Conservation (phyloP, 2,888 invertebrate species). For the Macrostomum cliftonense region DNA sequence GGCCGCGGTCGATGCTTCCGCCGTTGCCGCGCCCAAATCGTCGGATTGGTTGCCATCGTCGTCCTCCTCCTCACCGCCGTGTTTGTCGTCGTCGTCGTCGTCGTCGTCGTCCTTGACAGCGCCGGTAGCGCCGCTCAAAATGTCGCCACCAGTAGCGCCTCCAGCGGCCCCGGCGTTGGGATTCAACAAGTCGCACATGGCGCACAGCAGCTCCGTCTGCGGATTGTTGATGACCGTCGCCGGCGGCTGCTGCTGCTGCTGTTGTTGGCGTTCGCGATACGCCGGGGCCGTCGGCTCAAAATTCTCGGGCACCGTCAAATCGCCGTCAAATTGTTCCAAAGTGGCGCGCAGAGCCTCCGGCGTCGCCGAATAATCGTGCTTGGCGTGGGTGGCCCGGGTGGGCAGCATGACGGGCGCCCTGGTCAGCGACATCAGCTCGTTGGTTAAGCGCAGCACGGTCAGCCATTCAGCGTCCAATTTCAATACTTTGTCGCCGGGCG, state of each 20-base stretch:
- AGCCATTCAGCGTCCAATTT: slow-evolving; percentile 72
- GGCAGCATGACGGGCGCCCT: slow-evolving; percentile 58
- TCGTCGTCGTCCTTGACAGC: no score
- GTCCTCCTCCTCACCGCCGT: no score
- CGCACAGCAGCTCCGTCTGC: slow-evolving; percentile 41
- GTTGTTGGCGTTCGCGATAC: slow-evolving; percentile 13
- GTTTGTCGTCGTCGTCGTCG: no score
- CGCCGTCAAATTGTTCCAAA: slow-evolving; percentile 46
- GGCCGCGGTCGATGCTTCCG: no score
- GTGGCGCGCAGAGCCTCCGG: slow-evolving; percentile 53
- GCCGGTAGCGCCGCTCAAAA: neutral
- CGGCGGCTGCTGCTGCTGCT: no score
- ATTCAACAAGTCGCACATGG: slow-evolving; percentile 53
- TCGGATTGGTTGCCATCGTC: no score
- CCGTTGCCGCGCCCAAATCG: no score
- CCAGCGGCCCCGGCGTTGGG: slow-evolving; percentile 40
- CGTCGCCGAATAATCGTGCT: slow-evolving; percentile 55
- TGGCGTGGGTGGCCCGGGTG: slow-evolving; percentile 23
- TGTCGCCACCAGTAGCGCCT: neutral
- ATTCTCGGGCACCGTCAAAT: slow-evolving; percentile 54
- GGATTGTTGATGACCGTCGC: slow-evolving; percentile 31
- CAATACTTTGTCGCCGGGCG: neutral
- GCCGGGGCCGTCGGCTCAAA: slow-evolving; percentile 57
- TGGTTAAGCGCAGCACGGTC: slow-evolving; percentile 62
- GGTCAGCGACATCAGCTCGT: slow-evolving; percentile 62